Base-by-base conservation (phyloP, 1,140 invertebrate genomes). In the Plectus sambesii region DNA sequence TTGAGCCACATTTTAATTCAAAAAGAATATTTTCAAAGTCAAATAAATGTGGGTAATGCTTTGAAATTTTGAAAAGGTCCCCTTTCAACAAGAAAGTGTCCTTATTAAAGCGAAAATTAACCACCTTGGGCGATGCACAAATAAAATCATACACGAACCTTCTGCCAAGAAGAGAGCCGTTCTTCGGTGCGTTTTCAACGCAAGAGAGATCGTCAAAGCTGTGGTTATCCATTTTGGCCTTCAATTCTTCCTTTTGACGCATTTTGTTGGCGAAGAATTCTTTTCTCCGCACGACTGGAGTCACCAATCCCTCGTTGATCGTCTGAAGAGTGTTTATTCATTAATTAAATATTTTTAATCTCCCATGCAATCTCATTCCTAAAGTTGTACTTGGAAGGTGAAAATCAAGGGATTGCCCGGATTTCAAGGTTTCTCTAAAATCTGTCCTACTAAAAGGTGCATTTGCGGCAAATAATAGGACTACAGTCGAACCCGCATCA, bases 271-370 rank as follows among this genome's bases (percentile, higher is more conserved):
- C 29, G 40, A 42, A 35, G 30, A 59, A 51, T 17, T 52, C 47
- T 47, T 63, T 63, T 19, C 61, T 41, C 17, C 61, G 45, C 3
- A 61, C 47, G 2, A 62, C 60, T 3, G 61, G 61, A n/a, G 61
- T 62, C 9, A 62, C 49, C 8, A 62, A 42, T 39, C 61, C 61
- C 46, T 62, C 61, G 42, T 63, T 62, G 27, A 63, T 62, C 3
- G 49, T 50, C 43, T 61, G 38, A 24, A 60, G 27, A 6, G 46
- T 30, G 15, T n/a, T 29, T 25, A 49, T 43, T 45, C 19, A 47
- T 43, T 8, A 8, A 43, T 5, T 8, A 6, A 41, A 46, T 12
- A 23, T n/a, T n/a, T n/a, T n/a, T n/a, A n/a, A n/a, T n/a, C n/a
- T n/a, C n/a, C n/a, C n/a, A n/a, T n/a, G n/a, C n/a, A n/a, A n/a